These are phyloP conservation scores for Rafetus swinhoei DNA, from an alignment of 2,113 vertebrate species.

Conservation along the genomic window DNA sequence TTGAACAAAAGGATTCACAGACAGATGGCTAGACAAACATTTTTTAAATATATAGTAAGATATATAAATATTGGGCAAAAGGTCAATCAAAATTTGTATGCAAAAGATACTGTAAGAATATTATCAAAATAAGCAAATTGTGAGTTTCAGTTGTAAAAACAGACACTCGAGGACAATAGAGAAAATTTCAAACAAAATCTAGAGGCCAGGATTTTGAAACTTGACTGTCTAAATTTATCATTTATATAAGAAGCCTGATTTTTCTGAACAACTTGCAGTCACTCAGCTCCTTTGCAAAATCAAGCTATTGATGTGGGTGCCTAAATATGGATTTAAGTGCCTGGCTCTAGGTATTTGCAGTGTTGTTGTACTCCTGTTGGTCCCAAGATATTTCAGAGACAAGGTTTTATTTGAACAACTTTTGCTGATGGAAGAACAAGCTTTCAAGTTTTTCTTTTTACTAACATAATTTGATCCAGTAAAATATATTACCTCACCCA, in stretches of 20 bases:
- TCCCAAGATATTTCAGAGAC: not conserved
- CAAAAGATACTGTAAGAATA: not conserved
- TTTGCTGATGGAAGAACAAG: not conserved
- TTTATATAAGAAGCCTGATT: not conserved
- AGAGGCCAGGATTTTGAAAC: not conserved
- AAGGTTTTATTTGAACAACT: not conserved
- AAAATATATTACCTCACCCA: not conserved
- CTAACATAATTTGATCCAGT: not conserved
- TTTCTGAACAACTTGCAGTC: not conserved
- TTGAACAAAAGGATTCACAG: no score
- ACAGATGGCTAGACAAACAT: no score
- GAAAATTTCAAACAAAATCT: not conserved
- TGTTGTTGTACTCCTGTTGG: not conserved
- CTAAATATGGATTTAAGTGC: not conserved
- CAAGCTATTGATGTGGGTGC: not conserved
- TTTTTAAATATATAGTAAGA: no score
- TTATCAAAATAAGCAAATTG: not conserved
- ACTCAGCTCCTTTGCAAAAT: not conserved
- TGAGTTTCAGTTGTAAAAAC: not conserved
- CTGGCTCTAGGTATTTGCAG: not conserved
- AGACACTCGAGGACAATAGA: not conserved
- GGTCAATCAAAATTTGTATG: not conserved
- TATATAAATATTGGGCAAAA: not conserved
- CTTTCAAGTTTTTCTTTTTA: not conserved
- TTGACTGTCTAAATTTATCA: not conserved